Conservation (phyloP, 2,113 vertebrate genomes). For the Dromas ardeola region DNA sequence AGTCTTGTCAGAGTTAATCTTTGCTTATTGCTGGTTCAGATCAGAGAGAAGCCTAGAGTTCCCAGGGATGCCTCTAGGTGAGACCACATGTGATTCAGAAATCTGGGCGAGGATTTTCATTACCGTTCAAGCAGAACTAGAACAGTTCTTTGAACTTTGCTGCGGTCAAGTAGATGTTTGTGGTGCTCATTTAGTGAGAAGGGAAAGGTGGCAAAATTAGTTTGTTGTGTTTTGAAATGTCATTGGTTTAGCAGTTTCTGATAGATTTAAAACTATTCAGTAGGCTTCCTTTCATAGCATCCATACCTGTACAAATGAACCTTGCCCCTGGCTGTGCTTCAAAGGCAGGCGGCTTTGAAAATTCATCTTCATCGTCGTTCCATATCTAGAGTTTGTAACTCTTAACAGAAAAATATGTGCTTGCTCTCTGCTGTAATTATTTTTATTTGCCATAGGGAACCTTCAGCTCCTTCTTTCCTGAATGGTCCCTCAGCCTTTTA, state of each 20-base stretch:
- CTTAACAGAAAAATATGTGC: not conserved
- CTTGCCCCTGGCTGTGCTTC: not conserved
- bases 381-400: not conserved
- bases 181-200: not conserved
- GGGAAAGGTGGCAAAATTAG: not conserved
- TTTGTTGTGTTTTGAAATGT: not conserved
- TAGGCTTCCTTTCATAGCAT: not conserved
- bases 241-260: not conserved
- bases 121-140: not conserved
- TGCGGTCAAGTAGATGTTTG: not conserved
- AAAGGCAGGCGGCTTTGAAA: slow-evolving; percentile 12
- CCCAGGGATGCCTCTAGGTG: not conserved
- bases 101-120: not conserved
- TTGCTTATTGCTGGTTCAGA: not conserved
- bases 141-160: not conserved
- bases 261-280: not conserved
- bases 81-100: not conserved
- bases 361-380: not conserved
- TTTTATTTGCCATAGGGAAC: slow-evolving; percentile 14
- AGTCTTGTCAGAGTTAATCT: not conserved
- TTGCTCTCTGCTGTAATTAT: slow-evolving; percentile 18
- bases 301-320: not conserved
- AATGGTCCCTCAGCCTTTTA: slow-evolving; percentile 33
- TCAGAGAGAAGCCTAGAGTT: not conserved
- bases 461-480: not conserved